Evolutionary conservation across 2,888 invertebrate species (phyloP), one percentile per base, ranked within the genome.

Genomic region (Gerosis bhagava): DNA sequence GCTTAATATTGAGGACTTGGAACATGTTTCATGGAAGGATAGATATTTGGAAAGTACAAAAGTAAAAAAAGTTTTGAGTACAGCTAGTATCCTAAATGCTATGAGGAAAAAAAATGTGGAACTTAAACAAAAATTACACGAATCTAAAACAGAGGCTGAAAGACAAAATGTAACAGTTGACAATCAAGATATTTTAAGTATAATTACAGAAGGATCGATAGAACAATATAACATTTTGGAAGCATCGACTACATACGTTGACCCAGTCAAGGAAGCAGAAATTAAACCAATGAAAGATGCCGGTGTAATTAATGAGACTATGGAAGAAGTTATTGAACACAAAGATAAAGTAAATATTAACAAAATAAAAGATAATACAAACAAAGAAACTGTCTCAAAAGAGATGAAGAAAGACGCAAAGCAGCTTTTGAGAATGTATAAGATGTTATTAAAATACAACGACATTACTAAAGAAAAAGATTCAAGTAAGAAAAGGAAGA

Each of bases 31-130:
- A 0, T 92, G 92, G 92, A 91, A 90, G 62, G 83, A 90, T 29
- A 77, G 92, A 32, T 92, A 92, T 65, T 70, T 92, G 31, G 89
- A 80, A 7, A 92, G 92, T 53, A 87, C 77, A 8, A 92, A 92
- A 70, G 92, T 92, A 0, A 91, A 88, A 62, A 89, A 73, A 57
- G 91, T 92, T 1, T 63, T 92, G 15, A 57, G 46, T 26, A 63
- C 64, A 0, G 83, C 92, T 0, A 89, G 89, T 31, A 79, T 92
- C 29, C 73, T 91, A 0, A 92, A 92, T 54, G 91, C 91, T 11
- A 70, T 92, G n/a, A 76, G 92, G 50, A 91, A 91, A 58, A 92
- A 92, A 63, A 91, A 91, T 54, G 86, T 67, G 59, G 77, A 89
- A 47, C 55, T 89, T 1, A 89, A 88, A 55, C 78, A 67, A 50